Evolutionary conservation across 2,113 vertebrate genomes (phyloP).

Genomic region (Grammomys dolichurus): DNA sequence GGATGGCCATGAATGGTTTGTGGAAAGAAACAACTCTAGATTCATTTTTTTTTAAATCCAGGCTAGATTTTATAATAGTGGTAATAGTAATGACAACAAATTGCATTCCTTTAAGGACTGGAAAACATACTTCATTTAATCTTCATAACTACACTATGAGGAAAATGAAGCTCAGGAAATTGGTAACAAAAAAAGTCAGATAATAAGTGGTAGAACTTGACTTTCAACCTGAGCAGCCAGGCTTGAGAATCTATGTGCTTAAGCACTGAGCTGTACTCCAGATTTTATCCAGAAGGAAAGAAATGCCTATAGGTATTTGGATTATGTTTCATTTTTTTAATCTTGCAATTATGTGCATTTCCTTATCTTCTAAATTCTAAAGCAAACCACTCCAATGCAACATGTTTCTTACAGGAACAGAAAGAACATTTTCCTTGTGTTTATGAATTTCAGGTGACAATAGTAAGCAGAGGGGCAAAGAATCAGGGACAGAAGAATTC

Average conservation of each 20-base stretch:
- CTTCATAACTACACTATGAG: not conserved
- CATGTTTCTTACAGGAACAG: not conserved
- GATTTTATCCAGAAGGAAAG: not conserved
- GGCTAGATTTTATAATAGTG: not conserved
- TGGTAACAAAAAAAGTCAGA: not conserved
- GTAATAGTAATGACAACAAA: not conserved
- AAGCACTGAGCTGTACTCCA: not conserved
- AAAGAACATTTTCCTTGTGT: not conserved
- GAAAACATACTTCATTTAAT: not conserved
- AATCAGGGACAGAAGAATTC: not conserved
- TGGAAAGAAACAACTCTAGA: not conserved
- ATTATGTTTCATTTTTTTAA: not conserved
- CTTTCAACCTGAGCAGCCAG: not conserved
- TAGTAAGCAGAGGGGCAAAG: not conserved
- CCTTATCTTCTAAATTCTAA: constrained; percentile 8
- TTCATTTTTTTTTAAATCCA: not conserved
- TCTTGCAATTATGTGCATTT: not conserved
- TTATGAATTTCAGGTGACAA: not conserved
- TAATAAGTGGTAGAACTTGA: not conserved
- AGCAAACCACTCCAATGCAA: not conserved
- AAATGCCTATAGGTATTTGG: not conserved
- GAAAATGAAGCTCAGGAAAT: not conserved
- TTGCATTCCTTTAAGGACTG: not conserved
- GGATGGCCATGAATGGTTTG: not conserved
- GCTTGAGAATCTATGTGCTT: not conserved